Percentiles rank a stretch among this genome's conserved stretches.
Evolutionary conservation across 2,888 invertebrate species (phyloP).

Genomic region (Ametastegia equiseti): DNA sequence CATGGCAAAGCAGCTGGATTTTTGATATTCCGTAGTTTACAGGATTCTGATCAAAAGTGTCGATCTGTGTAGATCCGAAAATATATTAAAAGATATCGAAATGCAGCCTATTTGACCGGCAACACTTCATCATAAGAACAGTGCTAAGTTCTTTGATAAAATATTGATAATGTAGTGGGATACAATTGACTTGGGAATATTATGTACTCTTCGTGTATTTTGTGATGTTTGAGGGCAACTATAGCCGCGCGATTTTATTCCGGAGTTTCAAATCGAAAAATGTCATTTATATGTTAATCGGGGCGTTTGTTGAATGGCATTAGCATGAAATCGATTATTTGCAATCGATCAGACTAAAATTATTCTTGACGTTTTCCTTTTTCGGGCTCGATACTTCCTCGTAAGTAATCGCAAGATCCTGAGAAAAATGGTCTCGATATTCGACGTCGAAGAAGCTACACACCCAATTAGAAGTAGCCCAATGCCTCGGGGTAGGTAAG

Average conservation of each 20-base stretch:
- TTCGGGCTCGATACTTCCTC: neutral
- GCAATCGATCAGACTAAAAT: constrained; percentile 56
- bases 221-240: neutral
- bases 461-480: neutral
- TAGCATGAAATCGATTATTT: constrained; percentile 62
- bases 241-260: constrained; percentile 3
- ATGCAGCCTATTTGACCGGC: neutral
- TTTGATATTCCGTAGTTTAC: too few species aligned
- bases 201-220: neutral
- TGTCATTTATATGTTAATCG: constrained; percentile 44
- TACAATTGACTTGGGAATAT: constrained; percentile 17
- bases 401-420: neutral
- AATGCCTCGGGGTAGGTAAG: neutral
- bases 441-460: neutral
- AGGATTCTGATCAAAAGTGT: too few species aligned
- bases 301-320: constrained; percentile 55
- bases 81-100: too few species aligned
- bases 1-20: too few species aligned
- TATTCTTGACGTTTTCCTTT: neutral
- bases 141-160: neutral
- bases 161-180: constrained; percentile 9
- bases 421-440: constrained; percentile 2
- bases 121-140: neutral
- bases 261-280: constrained; percentile 39
- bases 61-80: too few species aligned